Conservation (phyloP, 2,113 vertebrate genomes). For the Condylura cristata region DNA sequence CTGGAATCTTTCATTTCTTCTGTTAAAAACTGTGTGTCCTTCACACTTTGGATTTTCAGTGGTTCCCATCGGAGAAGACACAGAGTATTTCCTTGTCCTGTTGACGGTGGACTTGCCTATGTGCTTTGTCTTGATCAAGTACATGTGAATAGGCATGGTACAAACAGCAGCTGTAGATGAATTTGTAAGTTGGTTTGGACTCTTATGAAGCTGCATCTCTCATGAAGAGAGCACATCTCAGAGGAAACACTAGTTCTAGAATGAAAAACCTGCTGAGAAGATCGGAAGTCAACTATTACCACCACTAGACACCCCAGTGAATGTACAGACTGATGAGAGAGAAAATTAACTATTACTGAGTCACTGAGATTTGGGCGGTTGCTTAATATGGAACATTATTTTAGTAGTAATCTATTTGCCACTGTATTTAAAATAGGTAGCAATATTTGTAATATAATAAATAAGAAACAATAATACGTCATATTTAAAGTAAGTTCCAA, state of each 20-base stretch:
- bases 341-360: not conserved
- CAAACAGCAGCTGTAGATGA: not conserved
- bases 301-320: too few relatives aligned
- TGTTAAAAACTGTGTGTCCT: not conserved
- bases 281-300: not conserved
- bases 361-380: not conserved
- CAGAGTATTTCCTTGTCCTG: not conserved
- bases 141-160: not conserved
- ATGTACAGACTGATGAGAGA: not conserved
- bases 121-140: too few relatives aligned
- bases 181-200: not conserved
- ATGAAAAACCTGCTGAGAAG: not conserved
- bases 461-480: not conserved
- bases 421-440: not conserved
- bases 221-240: not conserved
- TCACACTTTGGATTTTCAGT: not conserved
- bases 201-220: not conserved
- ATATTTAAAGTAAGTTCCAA: not conserved
- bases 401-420: not conserved
- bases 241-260: not conserved
- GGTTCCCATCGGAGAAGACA: not conserved
- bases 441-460: not conserved
- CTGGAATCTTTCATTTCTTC: slow-evolving; percentile 42
- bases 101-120: not conserved
- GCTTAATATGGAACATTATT: not conserved